These are phyloP conservation scores for Azorinus chamasolen DNA, from an alignment of 2,888 invertebrate species.

Conservation along the genomic window DNA sequence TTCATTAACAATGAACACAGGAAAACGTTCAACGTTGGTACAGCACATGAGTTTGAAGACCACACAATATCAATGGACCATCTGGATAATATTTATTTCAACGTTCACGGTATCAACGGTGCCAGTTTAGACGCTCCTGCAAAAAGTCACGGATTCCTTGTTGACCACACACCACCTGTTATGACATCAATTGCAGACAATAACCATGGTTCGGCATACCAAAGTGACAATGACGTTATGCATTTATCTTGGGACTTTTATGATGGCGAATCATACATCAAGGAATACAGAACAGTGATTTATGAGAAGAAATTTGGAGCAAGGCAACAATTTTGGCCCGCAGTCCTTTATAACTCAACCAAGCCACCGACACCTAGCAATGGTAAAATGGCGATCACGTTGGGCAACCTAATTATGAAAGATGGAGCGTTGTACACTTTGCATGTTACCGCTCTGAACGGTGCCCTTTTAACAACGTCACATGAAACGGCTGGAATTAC, in stretches of 20 bases:
- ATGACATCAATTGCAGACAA: conserved; percentile 46
- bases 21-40: conserved; percentile 55
- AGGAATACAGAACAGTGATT: conserved; percentile 64
- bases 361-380: conserved; percentile 7
- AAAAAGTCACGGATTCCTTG: conserved; percentile 65
- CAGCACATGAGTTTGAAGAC: conserved; percentile 39
- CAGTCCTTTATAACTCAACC: conserved; percentile 28
- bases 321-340: conserved; percentile 67
- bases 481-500: conserved; percentile 70
- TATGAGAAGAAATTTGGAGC: conserved; percentile 59
- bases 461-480: conserved; percentile 64
- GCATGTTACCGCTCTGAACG: conserved; percentile 70
- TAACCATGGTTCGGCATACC: conserved; percentile 40
- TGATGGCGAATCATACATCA: conserved; percentile 70
- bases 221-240: conserved; percentile 49
- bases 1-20: conserved; percentile 61
- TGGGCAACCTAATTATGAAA: conserved; percentile 43
- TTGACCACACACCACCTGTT: conserved; percentile 75
- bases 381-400: conserved; percentile 14
- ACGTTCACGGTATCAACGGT: conserved; percentile 70
- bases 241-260: conserved; percentile 65
- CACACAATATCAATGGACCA: conserved; percentile 61
- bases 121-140: conserved; percentile 57
- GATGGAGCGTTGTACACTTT: conserved; percentile 68
- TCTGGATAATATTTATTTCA: conserved; percentile 43